phyloP scores from a whole-genome alignment of 2,797 vertebrate genomes.

The Danionella dracula region DNA sequence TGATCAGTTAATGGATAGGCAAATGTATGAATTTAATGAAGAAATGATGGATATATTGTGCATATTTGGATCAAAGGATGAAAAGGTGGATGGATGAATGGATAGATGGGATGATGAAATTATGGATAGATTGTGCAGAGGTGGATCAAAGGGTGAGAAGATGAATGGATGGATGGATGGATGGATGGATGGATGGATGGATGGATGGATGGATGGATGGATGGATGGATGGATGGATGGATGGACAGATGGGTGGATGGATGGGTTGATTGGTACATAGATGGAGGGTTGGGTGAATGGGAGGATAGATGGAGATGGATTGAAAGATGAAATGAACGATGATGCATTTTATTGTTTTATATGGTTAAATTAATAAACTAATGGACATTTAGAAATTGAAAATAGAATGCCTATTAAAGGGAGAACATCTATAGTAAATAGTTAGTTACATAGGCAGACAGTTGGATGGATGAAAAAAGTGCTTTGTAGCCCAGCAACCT shows the following conservation, averaged over 20 bases:
- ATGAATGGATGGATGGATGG: accelerated
- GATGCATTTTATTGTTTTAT: too few species aligned
- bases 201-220: not conserved
- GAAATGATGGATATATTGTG: not conserved
- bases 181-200: not conserved
- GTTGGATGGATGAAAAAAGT: not conserved
- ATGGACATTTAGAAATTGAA: too few species aligned
- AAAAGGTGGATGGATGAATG: accelerated
- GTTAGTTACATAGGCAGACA: not conserved
- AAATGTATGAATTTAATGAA: too few species aligned
- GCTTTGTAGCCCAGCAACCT: conserved; percentile 13
- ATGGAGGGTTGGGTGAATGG: not conserved
- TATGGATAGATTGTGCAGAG: accelerated
- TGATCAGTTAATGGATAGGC: too few species aligned
- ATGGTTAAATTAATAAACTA: too few species aligned
- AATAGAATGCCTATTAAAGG: too few species aligned
- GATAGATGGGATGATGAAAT: accelerated
- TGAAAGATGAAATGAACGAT: too few species aligned
- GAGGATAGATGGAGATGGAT: not conserved
- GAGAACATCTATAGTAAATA: too few species aligned
- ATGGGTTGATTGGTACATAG: not conserved
- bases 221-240: not conserved
- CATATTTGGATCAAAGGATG: not conserved
- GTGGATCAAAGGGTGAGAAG: not conserved
- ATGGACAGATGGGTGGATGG: too few species aligned